A percentile compares a stretch with the other conserved stretches of the same genome.
These are phyloP conservation scores for Indicator maculatus DNA, from an alignment of 2,113 vertebrate genomes.

Conservation along the genomic window DNA sequence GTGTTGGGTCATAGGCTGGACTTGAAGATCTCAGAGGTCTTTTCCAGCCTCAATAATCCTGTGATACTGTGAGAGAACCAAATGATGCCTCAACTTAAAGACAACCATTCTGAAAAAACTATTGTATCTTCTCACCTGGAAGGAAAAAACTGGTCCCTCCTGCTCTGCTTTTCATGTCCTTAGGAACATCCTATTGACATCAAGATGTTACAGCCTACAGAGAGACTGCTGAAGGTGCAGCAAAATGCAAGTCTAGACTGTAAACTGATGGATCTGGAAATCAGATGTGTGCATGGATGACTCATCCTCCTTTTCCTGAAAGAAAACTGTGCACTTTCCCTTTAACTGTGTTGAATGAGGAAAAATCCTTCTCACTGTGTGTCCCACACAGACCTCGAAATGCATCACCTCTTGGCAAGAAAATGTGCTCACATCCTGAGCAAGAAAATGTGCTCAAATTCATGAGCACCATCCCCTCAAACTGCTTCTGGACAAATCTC, in stretches of 20 bases:
- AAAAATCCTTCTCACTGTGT: conserved; percentile 26
- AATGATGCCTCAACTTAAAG: not conserved
- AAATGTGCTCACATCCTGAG: not conserved
- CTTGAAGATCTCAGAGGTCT: too few species aligned
- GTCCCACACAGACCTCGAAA: conserved; percentile 2
- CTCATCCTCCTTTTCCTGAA: conserved; percentile 58
- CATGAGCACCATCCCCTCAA: conserved; percentile 7
- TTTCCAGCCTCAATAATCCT: too few species aligned
- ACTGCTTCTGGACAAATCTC: conserved; percentile 21
- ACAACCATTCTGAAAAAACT: not conserved
- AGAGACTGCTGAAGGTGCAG: conserved; percentile 51
- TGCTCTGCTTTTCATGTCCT: conserved; percentile 33
- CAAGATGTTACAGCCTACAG: conserved; percentile 31
- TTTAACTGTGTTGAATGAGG: conserved; percentile 35
- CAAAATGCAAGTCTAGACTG: conserved; percentile 60
- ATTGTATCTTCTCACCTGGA: not conserved
- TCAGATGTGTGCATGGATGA: conserved; percentile 55
- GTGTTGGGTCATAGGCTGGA: too few species aligned
- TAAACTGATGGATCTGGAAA: conserved; percentile 58
- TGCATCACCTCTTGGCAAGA: conserved; percentile 12
- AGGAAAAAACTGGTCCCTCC: not conserved
- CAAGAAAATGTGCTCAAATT: conserved; percentile 45
- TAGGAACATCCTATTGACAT: conserved; percentile 41
- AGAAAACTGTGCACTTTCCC: conserved; percentile 29
- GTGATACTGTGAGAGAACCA: not conserved